phyloP scores from a whole-genome alignment of 2,797 vertebrate species.

The Mormyrops boulengeri region DNA sequence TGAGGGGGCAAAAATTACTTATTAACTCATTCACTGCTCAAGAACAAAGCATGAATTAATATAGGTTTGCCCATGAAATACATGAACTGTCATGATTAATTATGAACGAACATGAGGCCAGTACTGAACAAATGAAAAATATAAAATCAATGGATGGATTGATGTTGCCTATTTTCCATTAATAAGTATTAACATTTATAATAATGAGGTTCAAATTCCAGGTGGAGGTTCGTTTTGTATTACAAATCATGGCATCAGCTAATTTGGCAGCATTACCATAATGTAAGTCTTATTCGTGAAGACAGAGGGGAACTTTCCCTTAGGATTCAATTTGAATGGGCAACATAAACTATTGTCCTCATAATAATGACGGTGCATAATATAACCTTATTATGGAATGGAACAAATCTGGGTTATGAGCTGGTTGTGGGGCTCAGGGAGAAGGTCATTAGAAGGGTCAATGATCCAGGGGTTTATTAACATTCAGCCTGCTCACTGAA shows the following conservation, averaged over 20 bases:
- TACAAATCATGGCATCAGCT: neutral
- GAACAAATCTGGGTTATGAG: neutral
- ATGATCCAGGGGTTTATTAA: slow-evolving; percentile 2
- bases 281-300: neutral
- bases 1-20: neutral
- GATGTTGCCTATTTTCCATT: neutral
- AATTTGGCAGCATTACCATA: neutral
- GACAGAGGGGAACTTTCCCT: neutral
- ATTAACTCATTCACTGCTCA: neutral
- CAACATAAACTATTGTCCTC: slow-evolving; percentile 1
- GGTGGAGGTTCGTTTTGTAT: neutral
- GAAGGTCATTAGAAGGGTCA: slow-evolving; percentile 1
- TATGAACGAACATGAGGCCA: neutral
- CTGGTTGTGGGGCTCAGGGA: neutral
- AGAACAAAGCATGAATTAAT: neutral
- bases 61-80: neutral
- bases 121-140: neutral
- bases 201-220: neutral
- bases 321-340: neutral
- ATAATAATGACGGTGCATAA: neutral
- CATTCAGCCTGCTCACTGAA: slow-evolving; percentile 7
- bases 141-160: neutral
- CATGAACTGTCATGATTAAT: neutral
- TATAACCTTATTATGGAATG: neutral
- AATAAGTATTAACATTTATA: neutral